Evolutionary conservation across 2,113 vertebrate genomes (phyloP).

Genomic region (Tetrax tetrax): DNA sequence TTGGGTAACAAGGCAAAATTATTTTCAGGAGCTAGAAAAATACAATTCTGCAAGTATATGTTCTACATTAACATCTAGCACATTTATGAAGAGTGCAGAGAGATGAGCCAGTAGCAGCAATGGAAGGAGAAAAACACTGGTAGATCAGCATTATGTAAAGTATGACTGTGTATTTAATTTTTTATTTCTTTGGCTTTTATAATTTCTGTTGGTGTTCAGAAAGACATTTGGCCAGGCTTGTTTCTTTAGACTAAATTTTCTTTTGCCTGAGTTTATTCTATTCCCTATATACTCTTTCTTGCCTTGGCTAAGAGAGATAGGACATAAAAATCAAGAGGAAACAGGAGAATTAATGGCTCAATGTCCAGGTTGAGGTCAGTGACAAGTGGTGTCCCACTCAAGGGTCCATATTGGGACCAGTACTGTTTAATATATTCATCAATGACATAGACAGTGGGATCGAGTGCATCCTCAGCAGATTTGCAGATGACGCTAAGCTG

Average conservation of each 20-base stretch:
- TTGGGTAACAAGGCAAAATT: background rate
- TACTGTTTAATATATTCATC: too few species aligned
- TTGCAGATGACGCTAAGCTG: too few species aligned
- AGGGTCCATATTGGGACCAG: too few species aligned
- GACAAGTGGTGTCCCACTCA: too few species aligned
- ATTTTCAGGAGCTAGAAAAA: background rate
- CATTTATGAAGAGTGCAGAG: background rate
- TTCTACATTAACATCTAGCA: background rate
- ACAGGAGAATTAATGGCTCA: background rate
- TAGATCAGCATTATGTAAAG: background rate
- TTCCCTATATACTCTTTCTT: background rate
- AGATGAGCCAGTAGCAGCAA: background rate
- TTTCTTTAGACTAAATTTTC: background rate
- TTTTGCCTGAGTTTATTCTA: background rate
- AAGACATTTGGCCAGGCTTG: background rate
- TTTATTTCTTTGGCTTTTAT: background rate
- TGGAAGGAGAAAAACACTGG: background rate
- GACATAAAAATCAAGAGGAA: background rate
- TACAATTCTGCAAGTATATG: background rate
- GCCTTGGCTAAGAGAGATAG: background rate
- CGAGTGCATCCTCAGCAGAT: too few species aligned
- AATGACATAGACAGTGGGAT: too few species aligned
- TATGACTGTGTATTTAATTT: background rate
- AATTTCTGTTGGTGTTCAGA: background rate
- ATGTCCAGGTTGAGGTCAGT: too few species aligned